These are phyloP conservation scores for Sebastes kiyomatsui DNA, from an alignment of 2,797 vertebrate genomes.

Conservation along the genomic window DNA sequence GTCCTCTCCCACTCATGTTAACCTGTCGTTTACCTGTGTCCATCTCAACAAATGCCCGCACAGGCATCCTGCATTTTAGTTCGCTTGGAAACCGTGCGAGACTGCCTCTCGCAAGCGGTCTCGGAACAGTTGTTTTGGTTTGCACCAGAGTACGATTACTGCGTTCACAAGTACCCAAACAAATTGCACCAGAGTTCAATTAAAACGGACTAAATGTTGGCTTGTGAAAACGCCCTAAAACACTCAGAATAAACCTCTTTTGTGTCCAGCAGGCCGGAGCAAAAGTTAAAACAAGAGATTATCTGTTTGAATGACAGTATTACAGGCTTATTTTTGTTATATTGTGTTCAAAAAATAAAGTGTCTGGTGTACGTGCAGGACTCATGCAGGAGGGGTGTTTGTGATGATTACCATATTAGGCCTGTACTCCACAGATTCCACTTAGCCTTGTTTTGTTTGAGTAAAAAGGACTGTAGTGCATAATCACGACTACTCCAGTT, in stretches of 20 bases:
- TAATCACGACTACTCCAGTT: conserved; percentile 4
- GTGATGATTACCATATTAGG: conserved; percentile 2
- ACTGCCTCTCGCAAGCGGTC: too few relatives aligned
- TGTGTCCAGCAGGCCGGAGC: background rate
- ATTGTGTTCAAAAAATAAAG: background rate
- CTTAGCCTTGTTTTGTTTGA: conserved; percentile 20
- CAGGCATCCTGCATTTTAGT: too few relatives aligned
- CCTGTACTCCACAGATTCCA: conserved; percentile 11
- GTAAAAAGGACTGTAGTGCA: background rate
- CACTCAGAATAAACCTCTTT: background rate
- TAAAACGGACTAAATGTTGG: too few relatives aligned
- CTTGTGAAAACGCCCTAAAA: background rate
- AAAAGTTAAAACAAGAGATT: background rate
- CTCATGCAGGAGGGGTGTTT: background rate
- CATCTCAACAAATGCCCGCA: too few relatives aligned
- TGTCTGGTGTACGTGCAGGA: background rate
- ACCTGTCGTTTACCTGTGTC: too few relatives aligned
- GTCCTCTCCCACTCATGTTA: too few relatives aligned
- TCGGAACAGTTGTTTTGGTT: too few relatives aligned
- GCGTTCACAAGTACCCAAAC: too few relatives aligned
- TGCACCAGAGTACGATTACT: too few relatives aligned
- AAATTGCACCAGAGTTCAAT: fast-evolving
- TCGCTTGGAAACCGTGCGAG: fast-evolving
- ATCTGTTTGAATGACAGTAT: background rate
- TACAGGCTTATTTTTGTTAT: background rate